These are phyloP conservation scores for Drosophila lowei DNA, from an alignment of 1,140 invertebrate genomes.

Conservation along the genomic window DNA sequence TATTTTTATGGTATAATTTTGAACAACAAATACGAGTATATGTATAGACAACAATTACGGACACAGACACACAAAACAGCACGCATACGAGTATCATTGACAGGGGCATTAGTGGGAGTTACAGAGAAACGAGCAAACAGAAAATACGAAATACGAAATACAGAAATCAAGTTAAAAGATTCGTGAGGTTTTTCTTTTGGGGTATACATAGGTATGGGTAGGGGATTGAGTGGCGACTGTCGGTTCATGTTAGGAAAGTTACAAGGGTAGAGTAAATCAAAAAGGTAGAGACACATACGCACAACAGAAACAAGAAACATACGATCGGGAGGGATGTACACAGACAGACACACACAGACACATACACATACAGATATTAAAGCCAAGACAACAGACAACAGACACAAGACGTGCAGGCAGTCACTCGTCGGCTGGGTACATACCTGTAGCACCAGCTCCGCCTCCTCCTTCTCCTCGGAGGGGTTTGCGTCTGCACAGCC, in stretches of 20 bases:
- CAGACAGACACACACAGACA: slow-evolving; percentile 20
- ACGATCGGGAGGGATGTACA: background rate
- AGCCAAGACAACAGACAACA: slow-evolving; percentile 47
- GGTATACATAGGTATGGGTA: background rate
- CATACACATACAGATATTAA: slow-evolving; percentile 31
- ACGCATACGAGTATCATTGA: slow-evolving; percentile 44
- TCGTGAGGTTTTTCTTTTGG: slow-evolving; percentile 20
- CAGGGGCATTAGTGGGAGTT: slow-evolving; percentile 54
- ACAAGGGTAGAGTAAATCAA: slow-evolving; percentile 50
- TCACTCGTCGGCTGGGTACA: slow-evolving; percentile 43
- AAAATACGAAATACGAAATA: slow-evolving; percentile 22
- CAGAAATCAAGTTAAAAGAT: slow-evolving; percentile 49
- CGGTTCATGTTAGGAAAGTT: slow-evolving; percentile 45
- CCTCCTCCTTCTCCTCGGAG: slow-evolving; percentile 23
- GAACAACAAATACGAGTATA: no score
- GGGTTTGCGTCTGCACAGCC: slow-evolving; percentile 49
- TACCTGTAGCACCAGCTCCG: slow-evolving; percentile 73
- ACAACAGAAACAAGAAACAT: slow-evolving; percentile 12
- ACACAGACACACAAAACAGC: slow-evolving; percentile 22
- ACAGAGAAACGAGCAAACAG: slow-evolving; percentile 45
- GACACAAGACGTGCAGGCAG: slow-evolving; percentile 54
- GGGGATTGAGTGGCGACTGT: slow-evolving; percentile 20
- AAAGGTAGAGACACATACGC: slow-evolving; percentile 41
- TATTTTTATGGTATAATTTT: no score
- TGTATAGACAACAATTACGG: slow-evolving; percentile 4